A percentile compares a stretch with the other conserved stretches of the same genome.
These are phyloP conservation scores for Oceanites oceanicus DNA, from an alignment of 2,113 vertebrate species.

Conservation along the genomic window DNA sequence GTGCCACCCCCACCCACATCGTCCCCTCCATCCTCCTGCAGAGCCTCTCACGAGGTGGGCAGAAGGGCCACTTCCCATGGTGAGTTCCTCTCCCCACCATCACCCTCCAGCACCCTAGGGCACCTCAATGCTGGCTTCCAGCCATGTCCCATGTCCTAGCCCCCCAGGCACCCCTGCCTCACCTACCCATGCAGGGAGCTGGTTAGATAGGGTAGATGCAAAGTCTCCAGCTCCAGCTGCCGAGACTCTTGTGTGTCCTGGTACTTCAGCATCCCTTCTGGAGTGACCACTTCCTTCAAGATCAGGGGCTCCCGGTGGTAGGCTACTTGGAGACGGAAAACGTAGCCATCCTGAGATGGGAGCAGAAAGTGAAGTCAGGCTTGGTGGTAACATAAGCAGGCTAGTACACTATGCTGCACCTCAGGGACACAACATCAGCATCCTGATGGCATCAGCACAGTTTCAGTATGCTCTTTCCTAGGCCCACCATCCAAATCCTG, in stretches of 20 bases:
- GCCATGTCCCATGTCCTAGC: rapidly evolving
- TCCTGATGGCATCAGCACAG: neutral
- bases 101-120: neutral
- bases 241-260: constrained; percentile 85
- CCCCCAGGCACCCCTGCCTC: neutral
- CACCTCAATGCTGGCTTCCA: neutral
- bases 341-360: constrained; percentile 82
- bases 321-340: constrained; percentile 89
- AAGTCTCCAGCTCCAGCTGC: constrained; percentile 82
- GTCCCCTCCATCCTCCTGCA: rapidly evolving
- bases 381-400: neutral
- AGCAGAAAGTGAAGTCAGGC: neutral
- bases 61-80: neutral
- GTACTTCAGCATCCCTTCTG: constrained; percentile 85
- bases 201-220: constrained; percentile 85
- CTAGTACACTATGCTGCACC: neutral
- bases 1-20: neutral
- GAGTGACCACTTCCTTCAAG: constrained; percentile 82
- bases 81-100: neutral
- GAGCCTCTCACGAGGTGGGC: neutral
- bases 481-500: neutral
- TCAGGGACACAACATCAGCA: neutral
- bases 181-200: constrained; percentile 91
- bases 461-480: neutral
- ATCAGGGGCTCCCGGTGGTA: constrained; percentile 92